phyloP scores from a whole-genome alignment of 2,888 invertebrate genomes.

The Drosophila ochracea region DNA sequence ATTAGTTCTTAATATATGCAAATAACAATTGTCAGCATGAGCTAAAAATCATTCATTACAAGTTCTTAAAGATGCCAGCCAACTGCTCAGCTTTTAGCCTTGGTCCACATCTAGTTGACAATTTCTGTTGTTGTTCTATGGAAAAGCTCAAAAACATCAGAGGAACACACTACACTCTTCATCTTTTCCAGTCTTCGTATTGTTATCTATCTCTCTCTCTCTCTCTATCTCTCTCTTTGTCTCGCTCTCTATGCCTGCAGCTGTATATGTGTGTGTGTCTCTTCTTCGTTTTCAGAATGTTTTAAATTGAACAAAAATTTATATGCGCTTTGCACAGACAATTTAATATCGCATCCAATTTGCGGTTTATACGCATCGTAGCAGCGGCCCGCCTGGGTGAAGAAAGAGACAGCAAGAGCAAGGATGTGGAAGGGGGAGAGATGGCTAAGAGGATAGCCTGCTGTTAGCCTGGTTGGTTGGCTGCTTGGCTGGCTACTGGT shows the following conservation, averaged over 20 bases:
- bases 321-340: constrained; percentile 84
- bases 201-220: background rate
- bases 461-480: constrained; percentile 44
- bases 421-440: background rate
- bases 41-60: background rate
- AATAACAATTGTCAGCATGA: background rate
- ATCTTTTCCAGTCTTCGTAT: background rate
- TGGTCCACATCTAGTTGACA: constrained; percentile 19
- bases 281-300: constrained; percentile 66
- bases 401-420: background rate
- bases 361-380: constrained; percentile 84
- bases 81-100: constrained; percentile 20
- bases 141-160: constrained; percentile 32
- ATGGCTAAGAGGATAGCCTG: constrained; percentile 46
- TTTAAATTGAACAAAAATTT: constrained; percentile 84
- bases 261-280: constrained; percentile 10
- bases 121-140: constrained; percentile 22
- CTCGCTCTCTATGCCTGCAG: background rate
- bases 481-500: constrained; percentile 36
- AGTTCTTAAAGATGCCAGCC: background rate
- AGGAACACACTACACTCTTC: constrained; percentile 15
- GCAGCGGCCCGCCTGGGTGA: constrained; percentile 29
- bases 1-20: constrained; percentile 55
- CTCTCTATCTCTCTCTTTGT: background rate
- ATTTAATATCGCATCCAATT: constrained; percentile 85